Conservation (phyloP, 2,113 vertebrate species). For the Entomyzon cyanotis region DNA sequence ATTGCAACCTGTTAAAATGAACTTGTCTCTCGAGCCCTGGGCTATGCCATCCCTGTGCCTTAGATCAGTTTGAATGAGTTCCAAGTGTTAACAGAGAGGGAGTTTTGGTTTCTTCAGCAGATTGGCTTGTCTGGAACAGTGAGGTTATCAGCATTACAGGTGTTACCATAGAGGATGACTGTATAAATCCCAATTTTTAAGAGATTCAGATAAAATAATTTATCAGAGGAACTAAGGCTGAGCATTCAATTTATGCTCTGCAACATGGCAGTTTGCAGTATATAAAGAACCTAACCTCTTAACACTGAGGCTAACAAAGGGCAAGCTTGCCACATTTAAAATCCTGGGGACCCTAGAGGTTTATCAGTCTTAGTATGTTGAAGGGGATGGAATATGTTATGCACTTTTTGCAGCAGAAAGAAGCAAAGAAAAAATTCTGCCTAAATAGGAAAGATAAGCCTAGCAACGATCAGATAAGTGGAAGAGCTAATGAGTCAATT, state of each 20-base stretch:
- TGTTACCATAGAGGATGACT: not conserved
- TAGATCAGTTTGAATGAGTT: not conserved
- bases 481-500: not conserved
- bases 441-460: not conserved
- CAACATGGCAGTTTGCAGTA: not conserved
- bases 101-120: not conserved
- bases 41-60: not conserved
- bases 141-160: not conserved
- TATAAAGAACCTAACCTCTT: not conserved
- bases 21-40: not conserved
- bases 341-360: not conserved
- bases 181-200: not conserved
- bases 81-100: not conserved
- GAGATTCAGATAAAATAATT: not conserved
- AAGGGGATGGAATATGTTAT: not conserved
- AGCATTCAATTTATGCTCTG: not conserved
- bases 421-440: not conserved
- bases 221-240: not conserved
- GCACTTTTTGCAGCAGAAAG: not conserved
- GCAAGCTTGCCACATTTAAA: not conserved
- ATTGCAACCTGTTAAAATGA: not conserved
- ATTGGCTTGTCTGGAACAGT: not conserved
- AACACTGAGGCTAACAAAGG: not conserved
- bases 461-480: not conserved
- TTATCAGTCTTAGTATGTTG: not conserved